Evolutionary conservation across 2,113 vertebrate genomes (phyloP).

Genomic region (Astur gentilis): DNA sequence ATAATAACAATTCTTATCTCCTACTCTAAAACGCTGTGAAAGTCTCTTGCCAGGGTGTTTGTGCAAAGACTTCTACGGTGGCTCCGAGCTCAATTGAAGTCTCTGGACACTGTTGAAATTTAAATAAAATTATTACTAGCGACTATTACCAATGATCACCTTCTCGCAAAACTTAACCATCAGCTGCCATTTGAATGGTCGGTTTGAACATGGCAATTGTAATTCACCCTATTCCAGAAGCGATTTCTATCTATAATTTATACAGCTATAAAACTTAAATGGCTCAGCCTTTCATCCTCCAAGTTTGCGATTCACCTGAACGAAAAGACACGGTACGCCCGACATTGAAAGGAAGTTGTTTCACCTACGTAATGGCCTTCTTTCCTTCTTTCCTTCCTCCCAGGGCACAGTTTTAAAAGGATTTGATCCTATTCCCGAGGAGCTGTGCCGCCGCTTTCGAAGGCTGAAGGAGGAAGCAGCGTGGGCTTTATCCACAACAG

Average conservation of each 20-base stretch:
- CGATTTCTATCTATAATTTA: constrained; percentile 31
- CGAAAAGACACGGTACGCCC: accelerated
- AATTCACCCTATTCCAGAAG: constrained; percentile 4
- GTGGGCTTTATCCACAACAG: not conserved
- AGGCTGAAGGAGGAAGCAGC: not conserved
- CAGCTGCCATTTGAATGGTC: not conserved
- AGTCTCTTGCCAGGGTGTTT: not conserved
- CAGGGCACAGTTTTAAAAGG: not conserved
- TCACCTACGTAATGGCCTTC: not conserved
- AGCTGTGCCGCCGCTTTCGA: not conserved
- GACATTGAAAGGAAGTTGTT: not conserved
- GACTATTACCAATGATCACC: not conserved
- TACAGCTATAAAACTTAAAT: constrained; percentile 7
- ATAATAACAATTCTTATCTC: constrained; percentile 6
- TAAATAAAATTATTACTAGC: constrained; percentile 5
- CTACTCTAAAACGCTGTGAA: not conserved
- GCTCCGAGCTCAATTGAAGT: not conserved
- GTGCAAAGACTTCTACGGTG: not conserved
- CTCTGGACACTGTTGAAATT: not conserved
- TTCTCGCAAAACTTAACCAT: not conserved
- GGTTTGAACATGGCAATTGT: not conserved
- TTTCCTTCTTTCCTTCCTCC: not conserved
- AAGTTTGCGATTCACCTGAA: not conserved
- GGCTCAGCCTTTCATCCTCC: not conserved
- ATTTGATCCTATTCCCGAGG: not conserved